These are phyloP conservation scores for Upupa epops DNA, from an alignment of 2,113 vertebrate species.

Conservation along the genomic window DNA sequence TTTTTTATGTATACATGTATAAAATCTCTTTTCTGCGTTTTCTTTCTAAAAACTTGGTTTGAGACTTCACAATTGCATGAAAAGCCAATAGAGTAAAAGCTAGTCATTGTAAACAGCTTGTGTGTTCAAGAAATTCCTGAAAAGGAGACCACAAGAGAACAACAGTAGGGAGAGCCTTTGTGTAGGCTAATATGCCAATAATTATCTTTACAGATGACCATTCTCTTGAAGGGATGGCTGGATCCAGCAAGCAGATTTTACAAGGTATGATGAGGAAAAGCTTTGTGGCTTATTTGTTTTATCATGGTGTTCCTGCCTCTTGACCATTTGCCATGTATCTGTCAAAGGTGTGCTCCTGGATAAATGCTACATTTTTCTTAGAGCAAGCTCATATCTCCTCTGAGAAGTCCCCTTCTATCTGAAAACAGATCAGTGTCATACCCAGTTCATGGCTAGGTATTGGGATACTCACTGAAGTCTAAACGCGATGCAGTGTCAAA, in stretches of 20 bases:
- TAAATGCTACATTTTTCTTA: background rate
- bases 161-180: conserved; percentile 4
- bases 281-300: background rate
- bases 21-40: background rate
- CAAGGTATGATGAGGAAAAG: conserved; percentile 80
- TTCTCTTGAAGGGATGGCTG: conserved; percentile 73
- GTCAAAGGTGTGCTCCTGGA: background rate
- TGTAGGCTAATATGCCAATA: conserved; percentile 43
- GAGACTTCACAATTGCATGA: background rate
- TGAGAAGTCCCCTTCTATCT: background rate
- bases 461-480: background rate
- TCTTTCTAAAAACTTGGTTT: background rate
- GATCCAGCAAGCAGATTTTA: conserved; percentile 94
- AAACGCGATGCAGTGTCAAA: background rate
- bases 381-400: background rate
- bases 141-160: background rate
- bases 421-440: background rate
- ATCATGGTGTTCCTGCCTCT: background rate
- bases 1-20: background rate
- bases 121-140: background rate
- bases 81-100: background rate
- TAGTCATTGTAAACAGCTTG: background rate
- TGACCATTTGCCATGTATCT: background rate
- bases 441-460: background rate
- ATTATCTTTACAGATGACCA: conserved; percentile 80